Evolutionary conservation across 1,140 invertebrate species (phyloP).

Genomic region (Drosophila tani): DNA sequence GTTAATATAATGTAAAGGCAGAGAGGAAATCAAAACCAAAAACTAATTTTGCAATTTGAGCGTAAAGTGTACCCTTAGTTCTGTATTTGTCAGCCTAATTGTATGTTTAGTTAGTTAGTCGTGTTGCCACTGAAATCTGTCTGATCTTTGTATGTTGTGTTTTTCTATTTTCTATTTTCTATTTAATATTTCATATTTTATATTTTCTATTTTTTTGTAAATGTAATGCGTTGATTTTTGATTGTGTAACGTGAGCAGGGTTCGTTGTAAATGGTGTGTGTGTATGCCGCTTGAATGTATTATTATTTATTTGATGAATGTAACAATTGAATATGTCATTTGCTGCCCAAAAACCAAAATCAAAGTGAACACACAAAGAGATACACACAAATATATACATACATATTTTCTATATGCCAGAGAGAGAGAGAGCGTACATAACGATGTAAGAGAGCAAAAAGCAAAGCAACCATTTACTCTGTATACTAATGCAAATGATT

Average conservation of each 20-base stretch:
- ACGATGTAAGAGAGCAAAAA: slow-evolving; percentile 29
- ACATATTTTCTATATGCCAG: slow-evolving; percentile 68
- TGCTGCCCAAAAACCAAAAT: slow-evolving; percentile 68
- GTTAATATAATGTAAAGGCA: slow-evolving; percentile 33
- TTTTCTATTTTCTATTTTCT: slow-evolving; percentile 2
- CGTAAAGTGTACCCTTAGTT: slow-evolving; percentile 34
- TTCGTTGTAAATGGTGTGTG: slow-evolving; percentile 54
- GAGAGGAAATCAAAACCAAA: slow-evolving; percentile 55
- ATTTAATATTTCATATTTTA: slow-evolving; percentile 18
- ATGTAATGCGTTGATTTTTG: slow-evolving; percentile 47
- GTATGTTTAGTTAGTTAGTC: slow-evolving; percentile 41
- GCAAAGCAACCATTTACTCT: slow-evolving; percentile 57
- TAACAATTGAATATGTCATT: slow-evolving; percentile 68
- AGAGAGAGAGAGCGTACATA: slow-evolving; percentile 27
- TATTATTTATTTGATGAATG: slow-evolving; percentile 50
- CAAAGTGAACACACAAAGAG: slow-evolving; percentile 79
- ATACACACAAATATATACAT: slow-evolving; percentile 67
- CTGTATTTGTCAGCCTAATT: slow-evolving; percentile 30
- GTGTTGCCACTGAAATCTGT: slow-evolving; percentile 52
- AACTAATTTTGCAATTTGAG: slow-evolving; percentile 54
- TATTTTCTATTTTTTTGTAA: slow-evolving; percentile 61
- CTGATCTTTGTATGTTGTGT: slow-evolving; percentile 59
- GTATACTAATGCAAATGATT: slow-evolving; percentile 67
- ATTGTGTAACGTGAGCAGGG: slow-evolving; percentile 51
- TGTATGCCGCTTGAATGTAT: slow-evolving; percentile 41